Evolutionary conservation across 2,113 vertebrate species (phyloP).

Genomic region (Mormyrus lacerda): DNA sequence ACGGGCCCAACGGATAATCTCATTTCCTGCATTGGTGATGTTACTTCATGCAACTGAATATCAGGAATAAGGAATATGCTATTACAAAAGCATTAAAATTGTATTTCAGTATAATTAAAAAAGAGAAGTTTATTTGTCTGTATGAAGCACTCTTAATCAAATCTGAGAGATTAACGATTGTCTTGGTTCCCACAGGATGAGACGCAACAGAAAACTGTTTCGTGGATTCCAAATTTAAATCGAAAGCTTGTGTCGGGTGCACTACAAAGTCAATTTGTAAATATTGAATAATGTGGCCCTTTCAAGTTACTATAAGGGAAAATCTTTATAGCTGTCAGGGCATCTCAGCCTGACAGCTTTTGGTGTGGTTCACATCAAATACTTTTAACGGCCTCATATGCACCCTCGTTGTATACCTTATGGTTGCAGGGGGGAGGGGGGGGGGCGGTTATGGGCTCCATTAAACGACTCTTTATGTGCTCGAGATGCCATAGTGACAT

Average conservation of each 20-base stretch:
- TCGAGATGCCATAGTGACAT: neutral
- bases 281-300: conserved; percentile 58
- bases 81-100: neutral
- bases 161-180: conserved; percentile 40
- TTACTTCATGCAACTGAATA: neutral
- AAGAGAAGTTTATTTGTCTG: conserved; percentile 33
- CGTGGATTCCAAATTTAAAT: conserved; percentile 54
- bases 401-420: conserved; percentile 1
- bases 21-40: neutral
- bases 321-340: conserved; percentile 47
- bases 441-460: neutral
- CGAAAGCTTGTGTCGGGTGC: conserved; percentile 56
- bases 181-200: conserved; percentile 48
- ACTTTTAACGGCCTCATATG: conserved; percentile 39
- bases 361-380: conserved; percentile 60
- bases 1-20: neutral
- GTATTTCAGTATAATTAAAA: neutral
- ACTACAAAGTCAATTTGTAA: conserved; percentile 59
- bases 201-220: conserved; percentile 38
- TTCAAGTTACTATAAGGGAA: conserved; percentile 48
- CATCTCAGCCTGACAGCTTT: conserved; percentile 50
- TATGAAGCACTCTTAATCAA: conserved; percentile 14
- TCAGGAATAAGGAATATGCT: neutral
- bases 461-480: neutral
- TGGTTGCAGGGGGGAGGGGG: neutral